These are phyloP conservation scores for Drosophila kanapiae DNA, from an alignment of 1,140 invertebrate species.

Conservation along the genomic window DNA sequence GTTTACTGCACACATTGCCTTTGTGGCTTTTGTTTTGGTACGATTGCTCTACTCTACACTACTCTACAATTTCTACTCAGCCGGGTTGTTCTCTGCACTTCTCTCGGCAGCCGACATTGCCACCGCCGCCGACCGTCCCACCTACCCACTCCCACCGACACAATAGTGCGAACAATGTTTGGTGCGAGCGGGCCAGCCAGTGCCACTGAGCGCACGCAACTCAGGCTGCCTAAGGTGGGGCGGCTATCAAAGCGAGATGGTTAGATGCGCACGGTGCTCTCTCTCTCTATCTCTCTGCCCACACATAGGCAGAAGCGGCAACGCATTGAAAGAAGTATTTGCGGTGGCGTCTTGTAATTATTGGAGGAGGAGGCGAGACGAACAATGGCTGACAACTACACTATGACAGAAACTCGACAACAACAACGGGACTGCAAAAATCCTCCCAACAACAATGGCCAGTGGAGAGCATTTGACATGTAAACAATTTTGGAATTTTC, in stretches of 20 bases:
- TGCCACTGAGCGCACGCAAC: slow-evolving; percentile 23
- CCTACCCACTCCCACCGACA: slow-evolving; percentile 6
- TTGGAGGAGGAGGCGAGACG: slow-evolving; percentile 43
- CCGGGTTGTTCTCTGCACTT: slow-evolving; percentile 10
- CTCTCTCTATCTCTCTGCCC: slow-evolving; percentile 15
- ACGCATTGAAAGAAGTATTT: slow-evolving; percentile 68
- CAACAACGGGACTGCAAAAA: slow-evolving; percentile 24
- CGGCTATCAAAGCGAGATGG: slow-evolving; percentile 24
- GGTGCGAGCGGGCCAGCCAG: slow-evolving; percentile 41
- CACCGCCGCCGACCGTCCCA: slow-evolving; percentile 2
- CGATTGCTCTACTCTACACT: slow-evolving; percentile 5
- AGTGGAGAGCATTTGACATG: slow-evolving; percentile 20
- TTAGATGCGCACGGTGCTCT: slow-evolving; percentile 7
- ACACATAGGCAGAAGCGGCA: slow-evolving; percentile 53
- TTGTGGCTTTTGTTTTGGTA: slow-evolving; percentile 63
- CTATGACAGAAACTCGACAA: slow-evolving; percentile 15
- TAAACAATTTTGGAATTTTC: slow-evolving; percentile 24
- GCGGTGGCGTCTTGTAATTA: slow-evolving; percentile 80
- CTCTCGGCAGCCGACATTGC: not conserved
- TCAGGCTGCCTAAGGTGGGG: slow-evolving; percentile 1
- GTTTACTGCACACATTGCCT: slow-evolving; percentile 58
- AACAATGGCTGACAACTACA: slow-evolving; percentile 77
- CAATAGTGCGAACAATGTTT: slow-evolving; percentile 30
- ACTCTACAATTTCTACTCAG: slow-evolving; percentile 22
- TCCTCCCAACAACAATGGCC: slow-evolving; percentile 27